Percentiles rank a stretch among this genome's conserved stretches.
These are phyloP conservation scores for Hydrocynus forskahlii DNA, from an alignment of 2,797 vertebrate species.

Conservation along the genomic window DNA sequence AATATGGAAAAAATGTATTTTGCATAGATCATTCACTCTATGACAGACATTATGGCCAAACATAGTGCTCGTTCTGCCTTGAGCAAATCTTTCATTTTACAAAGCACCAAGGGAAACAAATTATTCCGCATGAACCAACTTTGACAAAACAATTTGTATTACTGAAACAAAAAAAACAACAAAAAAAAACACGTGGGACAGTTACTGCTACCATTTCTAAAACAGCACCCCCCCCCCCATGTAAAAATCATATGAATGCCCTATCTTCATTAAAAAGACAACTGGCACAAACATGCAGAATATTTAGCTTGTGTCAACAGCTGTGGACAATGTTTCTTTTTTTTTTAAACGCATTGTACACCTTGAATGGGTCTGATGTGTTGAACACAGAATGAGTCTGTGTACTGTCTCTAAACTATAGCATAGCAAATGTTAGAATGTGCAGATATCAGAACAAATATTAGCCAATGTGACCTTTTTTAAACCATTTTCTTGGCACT, in stretches of 20 bases:
- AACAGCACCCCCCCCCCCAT: background rate
- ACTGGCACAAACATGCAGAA: background rate
- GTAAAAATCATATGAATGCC: background rate
- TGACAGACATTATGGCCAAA: slow-evolving; percentile 29
- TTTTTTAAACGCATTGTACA: background rate
- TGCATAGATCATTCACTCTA: slow-evolving; percentile 56
- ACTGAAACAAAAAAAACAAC: background rate
- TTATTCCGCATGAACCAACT: background rate
- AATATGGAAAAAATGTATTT: slow-evolving; percentile 26
- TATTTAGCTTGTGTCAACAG: background rate
- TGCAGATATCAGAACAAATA: background rate
- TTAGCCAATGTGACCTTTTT: background rate
- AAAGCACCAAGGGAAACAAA: slow-evolving; percentile 12
- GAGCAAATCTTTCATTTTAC: background rate
- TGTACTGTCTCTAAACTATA: background rate
- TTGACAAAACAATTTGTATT: background rate
- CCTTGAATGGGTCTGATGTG: background rate
- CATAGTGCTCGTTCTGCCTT: slow-evolving; percentile 4
- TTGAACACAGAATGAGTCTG: background rate
- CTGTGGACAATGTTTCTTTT: background rate
- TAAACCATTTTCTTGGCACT: slow-evolving; percentile 32
- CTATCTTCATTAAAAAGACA: background rate
- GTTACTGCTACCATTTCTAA: background rate
- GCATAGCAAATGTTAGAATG: background rate
- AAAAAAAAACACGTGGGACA: background rate